Conservation (phyloP, 37 sponge, comb jelly and placozoan genomes). For the Beroe ovata region DNA sequence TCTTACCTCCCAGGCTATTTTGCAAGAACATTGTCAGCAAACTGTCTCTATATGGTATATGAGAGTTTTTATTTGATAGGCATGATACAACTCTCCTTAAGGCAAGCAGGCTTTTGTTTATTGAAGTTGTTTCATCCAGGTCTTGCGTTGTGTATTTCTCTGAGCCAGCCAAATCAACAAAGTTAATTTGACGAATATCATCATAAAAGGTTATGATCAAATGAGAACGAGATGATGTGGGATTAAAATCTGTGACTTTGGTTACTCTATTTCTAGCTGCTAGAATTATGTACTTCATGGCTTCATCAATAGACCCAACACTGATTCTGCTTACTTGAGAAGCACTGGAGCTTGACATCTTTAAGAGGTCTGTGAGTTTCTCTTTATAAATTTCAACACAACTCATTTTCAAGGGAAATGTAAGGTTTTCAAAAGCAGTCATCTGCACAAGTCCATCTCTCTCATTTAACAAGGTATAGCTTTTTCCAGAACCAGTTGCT, state of each 20-base stretch:
- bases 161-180: background rate
- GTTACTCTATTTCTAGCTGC: background rate
- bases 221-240: background rate
- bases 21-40: background rate
- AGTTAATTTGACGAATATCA: background rate
- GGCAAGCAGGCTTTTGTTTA: background rate
- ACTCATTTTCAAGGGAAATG: background rate
- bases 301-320: background rate
- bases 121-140: background rate
- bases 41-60: background rate
- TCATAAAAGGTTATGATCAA: background rate
- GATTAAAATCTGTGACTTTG: background rate
- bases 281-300: background rate
- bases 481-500: background rate
- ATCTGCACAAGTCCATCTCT: background rate
- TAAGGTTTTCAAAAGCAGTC: background rate
- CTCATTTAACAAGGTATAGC: background rate
- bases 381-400: background rate
- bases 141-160: background rate
- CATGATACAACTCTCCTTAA: background rate
- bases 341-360: background rate
- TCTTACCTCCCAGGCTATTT: background rate
- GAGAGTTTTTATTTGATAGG: background rate
- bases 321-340: background rate
- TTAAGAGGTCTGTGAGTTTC: background rate